These are phyloP conservation scores for Channa striata DNA, from an alignment of 2,797 vertebrate genomes.

Conservation along the genomic window DNA sequence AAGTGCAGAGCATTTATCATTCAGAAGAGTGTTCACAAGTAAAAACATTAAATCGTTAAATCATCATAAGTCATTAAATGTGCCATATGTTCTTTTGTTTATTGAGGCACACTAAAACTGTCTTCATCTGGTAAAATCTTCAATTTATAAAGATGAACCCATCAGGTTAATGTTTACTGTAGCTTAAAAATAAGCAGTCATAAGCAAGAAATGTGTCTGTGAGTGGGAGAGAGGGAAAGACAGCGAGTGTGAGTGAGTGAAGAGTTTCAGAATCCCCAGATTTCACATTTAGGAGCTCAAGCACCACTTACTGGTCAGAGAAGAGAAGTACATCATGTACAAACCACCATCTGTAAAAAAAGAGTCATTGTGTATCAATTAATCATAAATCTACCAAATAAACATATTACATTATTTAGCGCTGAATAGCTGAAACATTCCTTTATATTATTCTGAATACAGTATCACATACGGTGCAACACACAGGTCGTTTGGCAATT, in stretches of 20 bases:
- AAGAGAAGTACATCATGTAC: conserved; percentile 57
- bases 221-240: not conserved
- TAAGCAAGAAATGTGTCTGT: not conserved
- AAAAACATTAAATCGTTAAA: too few species aligned
- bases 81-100: too few species aligned
- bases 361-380: too few species aligned
- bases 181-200: conserved; percentile 10
- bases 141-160: not conserved
- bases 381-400: not conserved
- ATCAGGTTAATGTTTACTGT: not conserved
- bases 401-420: not conserved
- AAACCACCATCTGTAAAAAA: conserved; percentile 1
- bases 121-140: conserved; percentile 4
- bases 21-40: too few species aligned
- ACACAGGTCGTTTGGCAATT: not conserved
- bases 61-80: too few species aligned
- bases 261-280: not conserved
- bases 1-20: too few species aligned
- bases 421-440: not conserved
- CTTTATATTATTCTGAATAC: not conserved
- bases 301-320: conserved; percentile 77
- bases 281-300: conserved; percentile 60
- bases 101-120: not conserved
- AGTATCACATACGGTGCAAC: not conserved
- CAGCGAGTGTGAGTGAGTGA: conserved; percentile 10